Percentiles rank a stretch among this genome's conserved stretches.
These are phyloP conservation scores for Agrochola circellaris DNA, from an alignment of 2,888 invertebrate species.

Conservation along the genomic window DNA sequence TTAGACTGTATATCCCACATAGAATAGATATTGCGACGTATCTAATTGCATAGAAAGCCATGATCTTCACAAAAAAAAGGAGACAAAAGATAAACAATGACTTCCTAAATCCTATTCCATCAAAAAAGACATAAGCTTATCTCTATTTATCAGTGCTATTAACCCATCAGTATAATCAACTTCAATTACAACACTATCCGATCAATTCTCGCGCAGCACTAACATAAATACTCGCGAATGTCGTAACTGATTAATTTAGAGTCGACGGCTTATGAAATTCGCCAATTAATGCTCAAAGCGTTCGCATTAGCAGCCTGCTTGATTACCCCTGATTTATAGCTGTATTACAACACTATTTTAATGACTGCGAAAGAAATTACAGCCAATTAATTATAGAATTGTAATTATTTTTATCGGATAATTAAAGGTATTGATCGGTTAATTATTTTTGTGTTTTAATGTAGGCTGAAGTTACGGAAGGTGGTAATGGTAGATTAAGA, in stretches of 20 bases:
- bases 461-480: constrained; percentile 25
- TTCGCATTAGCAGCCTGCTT: constrained; percentile 73
- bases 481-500: background rate
- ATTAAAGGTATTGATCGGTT: constrained; percentile 52
- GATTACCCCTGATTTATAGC: constrained; percentile 69
- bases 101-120: constrained; percentile 15
- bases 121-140: constrained; percentile 31
- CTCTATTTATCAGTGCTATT: constrained; percentile 28
- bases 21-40: background rate
- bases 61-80: background rate
- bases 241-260: constrained; percentile 73
- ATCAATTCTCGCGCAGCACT: constrained; percentile 50
- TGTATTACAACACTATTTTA: constrained; percentile 67
- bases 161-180: constrained; percentile 37
- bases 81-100: constrained; percentile 3
- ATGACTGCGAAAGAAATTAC: constrained; percentile 65
- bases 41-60: too few species aligned
- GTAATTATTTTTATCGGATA: constrained; percentile 55
- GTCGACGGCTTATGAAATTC: constrained; percentile 74
- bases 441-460: constrained; percentile 48
- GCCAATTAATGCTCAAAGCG: constrained; percentile 77
- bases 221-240: constrained; percentile 58
- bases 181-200: constrained; percentile 48
- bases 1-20: background rate
- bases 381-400: constrained; percentile 46